Conservation (phyloP, 2,888 invertebrate species). For the Timema podura region DNA sequence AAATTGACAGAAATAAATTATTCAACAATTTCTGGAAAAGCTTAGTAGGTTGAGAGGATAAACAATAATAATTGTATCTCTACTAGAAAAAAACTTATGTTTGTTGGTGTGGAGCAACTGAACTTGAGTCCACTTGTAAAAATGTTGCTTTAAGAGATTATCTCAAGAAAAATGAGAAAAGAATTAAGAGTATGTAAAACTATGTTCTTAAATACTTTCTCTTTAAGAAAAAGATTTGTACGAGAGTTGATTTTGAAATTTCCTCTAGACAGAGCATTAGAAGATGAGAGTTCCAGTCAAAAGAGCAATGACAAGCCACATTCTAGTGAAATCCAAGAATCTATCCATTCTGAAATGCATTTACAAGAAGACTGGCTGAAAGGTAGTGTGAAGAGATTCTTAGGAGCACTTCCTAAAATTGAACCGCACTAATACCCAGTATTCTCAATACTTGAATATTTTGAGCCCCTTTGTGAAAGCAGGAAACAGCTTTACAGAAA, state of each 20-base stretch:
- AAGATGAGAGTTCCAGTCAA: background rate
- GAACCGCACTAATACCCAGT: background rate
- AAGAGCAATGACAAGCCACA: background rate
- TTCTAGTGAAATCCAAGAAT: background rate
- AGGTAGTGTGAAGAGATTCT: background rate
- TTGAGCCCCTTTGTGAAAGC: slow-evolving; percentile 2
- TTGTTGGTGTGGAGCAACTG: background rate
- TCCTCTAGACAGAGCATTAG: background rate
- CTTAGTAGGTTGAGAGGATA: background rate
- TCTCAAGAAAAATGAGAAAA: background rate
- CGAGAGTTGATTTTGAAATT: background rate
- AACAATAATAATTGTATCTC: background rate
- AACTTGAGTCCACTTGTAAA: background rate
- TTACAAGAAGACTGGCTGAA: background rate
- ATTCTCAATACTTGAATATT: background rate
- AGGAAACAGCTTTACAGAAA: background rate
- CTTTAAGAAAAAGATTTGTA: background rate
- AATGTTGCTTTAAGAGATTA: background rate
- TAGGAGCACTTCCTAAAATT: background rate
- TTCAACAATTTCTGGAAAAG: background rate
- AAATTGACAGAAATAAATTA: background rate
- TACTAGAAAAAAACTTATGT: background rate
- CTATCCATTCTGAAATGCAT: background rate
- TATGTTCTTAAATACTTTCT: background rate
- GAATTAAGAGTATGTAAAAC: background rate